phyloP scores from a whole-genome alignment of 2,113 vertebrate species.

The Mungos mungo region DNA sequence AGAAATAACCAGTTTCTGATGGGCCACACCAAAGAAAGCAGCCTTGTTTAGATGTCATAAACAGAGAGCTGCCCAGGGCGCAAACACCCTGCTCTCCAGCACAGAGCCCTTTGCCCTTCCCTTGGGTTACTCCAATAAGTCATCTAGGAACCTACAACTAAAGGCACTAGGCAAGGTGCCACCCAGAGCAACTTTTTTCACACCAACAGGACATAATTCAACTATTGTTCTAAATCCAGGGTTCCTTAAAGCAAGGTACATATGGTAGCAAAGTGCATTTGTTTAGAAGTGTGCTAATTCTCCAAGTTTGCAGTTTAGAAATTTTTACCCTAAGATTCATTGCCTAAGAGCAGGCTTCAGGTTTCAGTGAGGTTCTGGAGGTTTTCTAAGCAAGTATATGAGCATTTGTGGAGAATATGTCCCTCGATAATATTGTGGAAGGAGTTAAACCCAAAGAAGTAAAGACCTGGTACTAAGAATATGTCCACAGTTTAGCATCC shows the following conservation, averaged over 20 bases:
- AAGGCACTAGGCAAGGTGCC: background rate
- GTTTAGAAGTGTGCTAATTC: background rate
- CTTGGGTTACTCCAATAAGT: background rate
- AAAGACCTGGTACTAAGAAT: background rate
- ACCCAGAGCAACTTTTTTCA: background rate
- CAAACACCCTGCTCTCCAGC: background rate
- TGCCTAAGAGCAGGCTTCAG: background rate
- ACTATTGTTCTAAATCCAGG: background rate
- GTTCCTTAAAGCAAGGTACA: background rate
- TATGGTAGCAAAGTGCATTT: background rate
- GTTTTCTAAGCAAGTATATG: background rate
- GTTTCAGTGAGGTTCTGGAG: background rate
- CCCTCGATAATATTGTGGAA: background rate
- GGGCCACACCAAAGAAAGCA: conserved; percentile 17
- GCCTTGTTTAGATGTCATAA: background rate
- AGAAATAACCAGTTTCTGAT: background rate
- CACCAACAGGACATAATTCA: background rate
- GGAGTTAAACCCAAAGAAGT: background rate
- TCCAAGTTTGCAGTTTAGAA: background rate
- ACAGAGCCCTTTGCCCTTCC: background rate
- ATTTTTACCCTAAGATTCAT: background rate
- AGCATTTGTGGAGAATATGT: background rate
- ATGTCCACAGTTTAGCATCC: background rate
- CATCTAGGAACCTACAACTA: background rate
- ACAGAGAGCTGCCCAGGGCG: background rate